Evolutionary conservation across 2,113 vertebrate genomes (phyloP).

Genomic region (Poecile atricapillus): DNA sequence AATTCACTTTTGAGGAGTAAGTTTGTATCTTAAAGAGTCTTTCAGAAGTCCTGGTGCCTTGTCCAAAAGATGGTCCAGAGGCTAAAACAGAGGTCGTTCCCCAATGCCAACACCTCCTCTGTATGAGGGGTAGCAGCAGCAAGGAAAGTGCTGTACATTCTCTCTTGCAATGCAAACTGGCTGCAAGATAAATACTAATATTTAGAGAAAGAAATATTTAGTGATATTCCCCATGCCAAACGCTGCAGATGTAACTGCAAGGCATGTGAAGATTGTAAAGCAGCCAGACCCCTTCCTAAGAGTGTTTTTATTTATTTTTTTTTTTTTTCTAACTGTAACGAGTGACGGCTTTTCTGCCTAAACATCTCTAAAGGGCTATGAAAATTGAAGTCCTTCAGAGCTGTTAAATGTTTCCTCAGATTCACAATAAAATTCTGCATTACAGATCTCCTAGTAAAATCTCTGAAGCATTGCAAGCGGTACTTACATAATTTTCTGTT

Average conservation of each 20-base stretch:
- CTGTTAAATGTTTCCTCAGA: slow-evolving; percentile 60
- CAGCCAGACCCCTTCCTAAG: not conserved
- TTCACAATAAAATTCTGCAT: slow-evolving; percentile 65
- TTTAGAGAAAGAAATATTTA: slow-evolving; percentile 44
- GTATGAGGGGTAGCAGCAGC: not conserved
- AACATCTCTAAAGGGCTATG: slow-evolving; percentile 61
- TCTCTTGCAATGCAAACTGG: slow-evolving; percentile 5
- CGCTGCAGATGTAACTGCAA: not conserved
- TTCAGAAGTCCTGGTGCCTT: not conserved
- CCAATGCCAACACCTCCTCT: not conserved
- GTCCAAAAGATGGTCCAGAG: slow-evolving; percentile 1
- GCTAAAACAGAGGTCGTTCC: not conserved
- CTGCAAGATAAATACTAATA: slow-evolving; percentile 33
- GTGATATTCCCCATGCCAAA: not conserved
- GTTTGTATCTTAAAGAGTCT: not conserved
- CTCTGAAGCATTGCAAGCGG: slow-evolving; percentile 53
- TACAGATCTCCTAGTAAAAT: slow-evolving; percentile 62
- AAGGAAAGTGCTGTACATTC: not conserved
- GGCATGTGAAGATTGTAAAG: slow-evolving; percentile 6
- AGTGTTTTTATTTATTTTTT: not conserved
- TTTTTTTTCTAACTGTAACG: slow-evolving; percentile 12
- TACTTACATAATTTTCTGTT: slow-evolving; percentile 63
- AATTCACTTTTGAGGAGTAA: not conserved
- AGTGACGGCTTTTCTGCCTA: slow-evolving; percentile 59
- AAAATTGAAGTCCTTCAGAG: slow-evolving; percentile 69